Conservation (phyloP, 2,888 invertebrate genomes). For the Aethes cnicana region DNA sequence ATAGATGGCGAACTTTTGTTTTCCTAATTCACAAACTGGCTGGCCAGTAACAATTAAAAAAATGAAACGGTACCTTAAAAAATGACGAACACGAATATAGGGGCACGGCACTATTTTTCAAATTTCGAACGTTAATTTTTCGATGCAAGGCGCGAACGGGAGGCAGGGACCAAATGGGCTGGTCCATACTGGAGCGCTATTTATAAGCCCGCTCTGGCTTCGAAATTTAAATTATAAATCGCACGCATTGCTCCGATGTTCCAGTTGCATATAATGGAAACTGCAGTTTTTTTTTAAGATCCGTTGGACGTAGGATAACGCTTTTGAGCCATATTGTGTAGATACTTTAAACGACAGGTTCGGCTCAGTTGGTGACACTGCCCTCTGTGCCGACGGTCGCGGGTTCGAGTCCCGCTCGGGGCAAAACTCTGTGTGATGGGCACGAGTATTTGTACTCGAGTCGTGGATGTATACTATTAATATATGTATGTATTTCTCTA, state of each 20-base stretch:
- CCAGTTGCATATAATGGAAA: slow-evolving; percentile 5
- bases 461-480: too few relatives aligned
- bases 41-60: background rate
- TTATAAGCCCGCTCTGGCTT: slow-evolving; percentile 28
- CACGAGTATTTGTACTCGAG: too few relatives aligned
- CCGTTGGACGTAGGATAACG: background rate
- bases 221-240: slow-evolving; percentile 39
- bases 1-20: too few relatives aligned
- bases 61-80: slow-evolving; percentile 13
- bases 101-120: slow-evolving; percentile 13
- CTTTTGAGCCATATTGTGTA: slow-evolving; percentile 6
- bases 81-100: background rate
- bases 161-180: slow-evolving; percentile 24
- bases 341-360: too few relatives aligned
- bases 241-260: slow-evolving; percentile 34
- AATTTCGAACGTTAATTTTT: slow-evolving; percentile 21
- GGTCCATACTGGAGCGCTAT: slow-evolving; percentile 10
- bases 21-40: too few relatives aligned
- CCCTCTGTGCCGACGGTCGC: too few relatives aligned
- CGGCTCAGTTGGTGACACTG: too few relatives aligned
- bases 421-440: too few relatives aligned
- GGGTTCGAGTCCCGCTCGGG: too few relatives aligned
- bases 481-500: too few relatives aligned
- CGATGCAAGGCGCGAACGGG: slow-evolving; percentile 8
- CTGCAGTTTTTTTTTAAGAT: slow-evolving; percentile 9